These are phyloP conservation scores for Anseranas semipalmata DNA, from an alignment of 2,113 vertebrate genomes.

Conservation along the genomic window DNA sequence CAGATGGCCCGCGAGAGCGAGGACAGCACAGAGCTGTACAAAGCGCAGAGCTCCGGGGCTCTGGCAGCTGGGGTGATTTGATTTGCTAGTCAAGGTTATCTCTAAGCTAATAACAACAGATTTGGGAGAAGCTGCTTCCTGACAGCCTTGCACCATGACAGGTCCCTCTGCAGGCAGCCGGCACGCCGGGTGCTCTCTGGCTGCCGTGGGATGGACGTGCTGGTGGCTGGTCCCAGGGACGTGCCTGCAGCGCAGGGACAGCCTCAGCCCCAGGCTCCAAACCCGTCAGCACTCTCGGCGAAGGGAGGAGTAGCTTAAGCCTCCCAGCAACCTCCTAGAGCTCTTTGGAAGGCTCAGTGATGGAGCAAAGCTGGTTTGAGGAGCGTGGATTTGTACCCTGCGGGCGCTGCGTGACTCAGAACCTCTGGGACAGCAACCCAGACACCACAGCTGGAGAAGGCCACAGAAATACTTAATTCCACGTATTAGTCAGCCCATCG, in stretches of 20 bases:
- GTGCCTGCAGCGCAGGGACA: not conserved
- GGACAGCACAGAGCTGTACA: not conserved
- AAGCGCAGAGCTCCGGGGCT: not conserved
- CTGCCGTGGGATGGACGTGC: accelerated
- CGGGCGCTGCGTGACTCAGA: not conserved
- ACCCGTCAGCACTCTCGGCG: accelerated
- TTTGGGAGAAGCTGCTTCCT: not conserved
- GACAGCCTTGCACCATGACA: not conserved
- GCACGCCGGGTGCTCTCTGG: not conserved
- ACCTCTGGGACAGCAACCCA: too few relatives aligned
- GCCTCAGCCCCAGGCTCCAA: not conserved
- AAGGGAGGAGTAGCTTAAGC: not conserved
- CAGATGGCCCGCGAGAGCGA: accelerated
- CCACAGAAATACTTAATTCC: not conserved
- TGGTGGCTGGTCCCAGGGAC: not conserved
- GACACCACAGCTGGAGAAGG: not conserved
- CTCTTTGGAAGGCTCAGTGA: not conserved
- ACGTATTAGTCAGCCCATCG: not conserved
- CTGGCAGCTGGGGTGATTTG: not conserved
- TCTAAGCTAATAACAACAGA: not conserved
- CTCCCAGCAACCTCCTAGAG: not conserved
- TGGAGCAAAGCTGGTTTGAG: not conserved
- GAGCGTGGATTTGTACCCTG: not conserved
- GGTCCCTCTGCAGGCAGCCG: not conserved
- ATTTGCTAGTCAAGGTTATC: not conserved